phyloP scores from a whole-genome alignment of 2,888 invertebrate genomes.

The Leptogaster cylindrica region DNA sequence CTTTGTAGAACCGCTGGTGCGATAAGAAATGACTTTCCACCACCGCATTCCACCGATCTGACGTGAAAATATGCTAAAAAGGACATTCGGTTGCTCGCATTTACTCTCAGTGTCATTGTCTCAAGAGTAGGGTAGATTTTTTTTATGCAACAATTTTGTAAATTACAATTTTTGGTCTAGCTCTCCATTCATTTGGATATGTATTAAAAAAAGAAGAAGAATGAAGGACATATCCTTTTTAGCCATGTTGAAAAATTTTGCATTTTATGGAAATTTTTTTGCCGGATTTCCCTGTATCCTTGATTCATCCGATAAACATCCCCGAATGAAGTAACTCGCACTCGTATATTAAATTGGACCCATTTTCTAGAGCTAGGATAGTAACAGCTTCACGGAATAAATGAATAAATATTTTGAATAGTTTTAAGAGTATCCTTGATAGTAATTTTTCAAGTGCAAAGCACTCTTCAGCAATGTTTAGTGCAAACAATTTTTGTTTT shows the following conservation, averaged over 20 bases:
- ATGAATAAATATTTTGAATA: conserved; percentile 36
- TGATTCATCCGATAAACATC: conserved; percentile 24
- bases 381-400: not conserved
- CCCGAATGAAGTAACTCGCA: not conserved
- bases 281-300: conserved; percentile 25
- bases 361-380: not conserved
- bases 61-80: conserved; percentile 24
- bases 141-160: conserved; percentile 21
- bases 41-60: not conserved
- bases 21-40: not conserved
- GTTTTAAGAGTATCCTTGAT: no score
- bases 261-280: conserved; percentile 32
- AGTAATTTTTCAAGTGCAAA: no score
- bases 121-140: conserved; percentile 1
- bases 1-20: not conserved
- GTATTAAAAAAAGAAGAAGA: no score
- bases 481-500: no score
- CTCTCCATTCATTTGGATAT: conserved; percentile 1
- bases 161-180: conserved; percentile 19
- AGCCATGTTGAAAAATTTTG: not conserved
- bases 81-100: conserved; percentile 16
- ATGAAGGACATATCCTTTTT: not conserved
- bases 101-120: conserved; percentile 6
- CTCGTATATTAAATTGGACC: not conserved
- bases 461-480: no score